A percentile compares a stretch with the other conserved stretches of the same genome.
Conservation (phyloP, 2,888 invertebrate species). For the Pandemis corylana region DNA sequence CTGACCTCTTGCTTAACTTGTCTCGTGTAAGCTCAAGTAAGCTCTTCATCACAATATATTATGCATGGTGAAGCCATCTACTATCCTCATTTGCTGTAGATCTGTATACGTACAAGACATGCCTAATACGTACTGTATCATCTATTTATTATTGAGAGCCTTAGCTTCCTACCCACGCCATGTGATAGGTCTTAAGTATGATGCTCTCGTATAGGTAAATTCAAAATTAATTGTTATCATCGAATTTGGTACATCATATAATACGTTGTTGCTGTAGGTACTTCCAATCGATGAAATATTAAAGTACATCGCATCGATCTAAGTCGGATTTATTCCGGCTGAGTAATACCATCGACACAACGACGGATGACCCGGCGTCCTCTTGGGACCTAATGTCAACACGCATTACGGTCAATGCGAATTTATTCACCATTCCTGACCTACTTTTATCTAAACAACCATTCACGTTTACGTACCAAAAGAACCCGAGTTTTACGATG, state of each 20-base stretch:
- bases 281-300: neutral
- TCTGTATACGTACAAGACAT: constrained; percentile 10
- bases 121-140: constrained; percentile 3
- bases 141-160: constrained; percentile 28
- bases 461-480: constrained; percentile 58
- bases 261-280: neutral
- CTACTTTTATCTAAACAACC: constrained; percentile 58
- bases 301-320: constrained; percentile 19
- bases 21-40: constrained; percentile 43
- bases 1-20: constrained; percentile 55
- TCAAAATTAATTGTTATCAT: too few species aligned
- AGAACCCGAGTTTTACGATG: constrained; percentile 14
- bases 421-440: constrained; percentile 70
- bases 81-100: constrained; percentile 14
- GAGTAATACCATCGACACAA: constrained; percentile 47
- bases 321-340: constrained; percentile 38
- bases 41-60: constrained; percentile 49
- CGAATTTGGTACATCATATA: too few species aligned
- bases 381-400: constrained; percentile 57
- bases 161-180: neutral
- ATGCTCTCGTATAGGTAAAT: too few species aligned
- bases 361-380: constrained; percentile 45
- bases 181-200: neutral
- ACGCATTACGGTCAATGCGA: constrained; percentile 67
- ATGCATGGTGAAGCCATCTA: constrained; percentile 35